phyloP scores from a whole-genome alignment of 2,888 invertebrate genomes.

The Osmoderma eremita region DNA sequence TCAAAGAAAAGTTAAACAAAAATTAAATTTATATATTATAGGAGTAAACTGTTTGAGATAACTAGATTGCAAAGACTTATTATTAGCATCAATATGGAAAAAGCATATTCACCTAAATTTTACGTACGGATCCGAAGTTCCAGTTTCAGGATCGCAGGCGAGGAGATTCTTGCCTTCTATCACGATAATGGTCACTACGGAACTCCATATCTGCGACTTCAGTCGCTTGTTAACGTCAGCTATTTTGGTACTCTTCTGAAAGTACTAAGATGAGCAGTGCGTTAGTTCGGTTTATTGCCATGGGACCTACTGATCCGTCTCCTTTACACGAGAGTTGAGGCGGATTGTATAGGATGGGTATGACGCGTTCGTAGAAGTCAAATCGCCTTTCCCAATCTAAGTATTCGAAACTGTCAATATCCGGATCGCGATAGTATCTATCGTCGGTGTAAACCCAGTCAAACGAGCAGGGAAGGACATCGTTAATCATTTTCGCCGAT shows the following conservation, averaged over 20 bases:
- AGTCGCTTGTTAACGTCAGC: constrained; percentile 84
- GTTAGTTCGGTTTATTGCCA: not conserved
- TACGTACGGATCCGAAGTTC: constrained; percentile 92
- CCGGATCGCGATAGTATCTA: not conserved
- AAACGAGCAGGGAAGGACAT: not conserved
- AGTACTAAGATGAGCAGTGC: constrained; percentile 69
- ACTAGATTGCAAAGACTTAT: not conserved
- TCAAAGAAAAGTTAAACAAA: too few relatives aligned
- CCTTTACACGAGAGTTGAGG: not conserved
- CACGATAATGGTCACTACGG: constrained; percentile 95
- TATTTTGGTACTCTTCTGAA: constrained; percentile 79
- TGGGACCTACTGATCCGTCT: not conserved
- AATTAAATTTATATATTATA: not conserved
- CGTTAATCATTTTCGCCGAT: not conserved
- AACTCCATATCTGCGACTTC: constrained; percentile 97
- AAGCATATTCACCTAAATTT: constrained; percentile 83
- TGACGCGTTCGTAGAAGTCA: constrained; percentile 19
- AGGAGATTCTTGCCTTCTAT: constrained; percentile 93
- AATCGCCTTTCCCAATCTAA: not conserved
- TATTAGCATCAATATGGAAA: not conserved
- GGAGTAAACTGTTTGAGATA: not conserved
- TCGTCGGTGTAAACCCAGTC: constrained; percentile 11
- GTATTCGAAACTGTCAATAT: constrained; percentile 7
- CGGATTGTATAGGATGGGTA: constrained; percentile 24
- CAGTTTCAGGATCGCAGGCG: constrained; percentile 87